Percentiles rank a stretch among this genome's conserved stretches.
These are phyloP conservation scores for Mythimna impura DNA, from an alignment of 2,888 invertebrate species.

Conservation along the genomic window DNA sequence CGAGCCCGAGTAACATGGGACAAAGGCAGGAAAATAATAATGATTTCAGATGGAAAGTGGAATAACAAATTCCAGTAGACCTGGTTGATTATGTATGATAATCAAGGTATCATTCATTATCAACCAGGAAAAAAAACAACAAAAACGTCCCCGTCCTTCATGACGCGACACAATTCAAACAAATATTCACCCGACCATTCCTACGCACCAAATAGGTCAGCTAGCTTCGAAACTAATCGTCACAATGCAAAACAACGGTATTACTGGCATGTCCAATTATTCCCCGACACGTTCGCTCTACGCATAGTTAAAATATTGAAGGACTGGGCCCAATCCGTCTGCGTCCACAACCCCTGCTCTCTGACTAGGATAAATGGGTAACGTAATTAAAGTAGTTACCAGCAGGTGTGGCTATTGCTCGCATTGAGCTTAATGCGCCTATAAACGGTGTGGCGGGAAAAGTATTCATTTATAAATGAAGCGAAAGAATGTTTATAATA, in stretches of 20 bases:
- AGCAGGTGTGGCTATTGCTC: constrained; percentile 78
- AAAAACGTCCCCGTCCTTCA: constrained; percentile 12
- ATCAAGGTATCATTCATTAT: background rate
- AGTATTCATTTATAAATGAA: constrained; percentile 38
- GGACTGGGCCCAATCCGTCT: constrained; percentile 79
- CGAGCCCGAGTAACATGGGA: too few relatives aligned
- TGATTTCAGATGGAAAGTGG: too few relatives aligned
- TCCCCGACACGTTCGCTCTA: constrained; percentile 57
- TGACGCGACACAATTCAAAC: constrained; percentile 12
- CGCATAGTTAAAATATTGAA: constrained; percentile 74
- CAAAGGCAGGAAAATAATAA: too few relatives aligned
- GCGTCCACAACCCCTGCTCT: constrained; percentile 80
- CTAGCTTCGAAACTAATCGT: constrained; percentile 55
- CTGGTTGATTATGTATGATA: too few relatives aligned
- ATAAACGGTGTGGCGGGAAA: constrained; percentile 35
- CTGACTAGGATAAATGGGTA: constrained; percentile 82
- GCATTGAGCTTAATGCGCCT: constrained; percentile 53
- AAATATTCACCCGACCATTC: constrained; percentile 37
- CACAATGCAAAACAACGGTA: constrained; percentile 62
- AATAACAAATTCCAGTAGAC: too few relatives aligned
- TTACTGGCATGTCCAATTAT: constrained; percentile 60
- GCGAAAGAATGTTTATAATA: background rate
- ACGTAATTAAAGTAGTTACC: constrained; percentile 86
- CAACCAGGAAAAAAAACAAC: background rate
- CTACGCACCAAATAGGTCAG: constrained; percentile 33